Evolutionary conservation across 2,888 invertebrate genomes (phyloP), one percentile per base, ranked within the genome.

Genomic region (Dexiosoma caninum): DNA sequence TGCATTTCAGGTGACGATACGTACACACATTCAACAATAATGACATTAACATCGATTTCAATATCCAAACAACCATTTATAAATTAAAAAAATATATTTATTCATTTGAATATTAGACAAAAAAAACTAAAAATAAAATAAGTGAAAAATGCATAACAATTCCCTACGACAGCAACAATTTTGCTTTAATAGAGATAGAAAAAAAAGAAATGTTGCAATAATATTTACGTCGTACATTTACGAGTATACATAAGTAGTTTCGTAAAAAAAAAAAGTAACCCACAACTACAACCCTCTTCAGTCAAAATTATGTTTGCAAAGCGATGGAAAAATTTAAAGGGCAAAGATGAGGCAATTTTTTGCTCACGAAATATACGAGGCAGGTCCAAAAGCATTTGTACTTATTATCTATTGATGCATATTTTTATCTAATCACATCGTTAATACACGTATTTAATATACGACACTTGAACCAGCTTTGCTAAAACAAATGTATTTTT

Each of bases 11-110:
- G n/a, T n/a, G n/a, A n/a, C n/a, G n/a, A n/a, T n/a, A n/a, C n/a
- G n/a, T n/a, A 40, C 40, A 40, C 0, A 7, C 37, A 67, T 53
- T 53, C 64, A 74, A 67, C 75, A 80, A 72, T 76, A 71, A 71
- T 71, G 71, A 71, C 75, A 80, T 80, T 75, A 75, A 80, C 75
- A 71, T 71, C 53, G 57, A 70, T 80, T 71, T 66, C 53, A 64
- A 60, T 67, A 53, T 16, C 46, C 49, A 49, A 35, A 55, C 40
- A 64, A 10, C 3, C 16, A 53, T 53, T 55, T 23, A 1, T 27
- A 57, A 42, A 8, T 16, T 37, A 21, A 51, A 16, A 27, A 66
- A 16, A 27, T 30, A 16, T 27, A 30, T 30, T 27, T 53, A 16
- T 21, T 30, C 32, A 55, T 72, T 62, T 55, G 12, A 44, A 66